Percentiles rank a stretch among this genome's conserved stretches.
Evolutionary conservation across 2,113 vertebrate genomes (phyloP).

Genomic region (Anthoscopus minutus): DNA sequence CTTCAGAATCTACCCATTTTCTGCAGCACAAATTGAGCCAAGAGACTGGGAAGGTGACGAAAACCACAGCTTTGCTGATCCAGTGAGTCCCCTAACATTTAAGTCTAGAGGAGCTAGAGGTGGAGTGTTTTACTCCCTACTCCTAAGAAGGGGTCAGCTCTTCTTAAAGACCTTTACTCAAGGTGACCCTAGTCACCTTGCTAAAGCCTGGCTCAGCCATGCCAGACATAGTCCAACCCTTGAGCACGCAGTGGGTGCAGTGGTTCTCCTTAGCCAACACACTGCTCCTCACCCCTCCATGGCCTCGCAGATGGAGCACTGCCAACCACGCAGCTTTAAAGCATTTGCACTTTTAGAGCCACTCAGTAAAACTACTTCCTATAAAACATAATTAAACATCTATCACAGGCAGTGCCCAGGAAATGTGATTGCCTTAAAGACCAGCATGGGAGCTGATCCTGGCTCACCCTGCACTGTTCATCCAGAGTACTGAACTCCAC

Average conservation of each 20-base stretch:
- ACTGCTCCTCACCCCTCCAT: fast-evolving
- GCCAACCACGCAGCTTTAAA: not conserved
- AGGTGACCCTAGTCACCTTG: not conserved
- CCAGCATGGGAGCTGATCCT: not conserved
- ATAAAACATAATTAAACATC: not conserved
- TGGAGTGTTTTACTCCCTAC: not conserved
- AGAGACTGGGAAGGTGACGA: not conserved
- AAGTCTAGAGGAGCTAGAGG: not conserved
- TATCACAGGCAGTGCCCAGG: not conserved
- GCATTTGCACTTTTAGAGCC: not conserved
- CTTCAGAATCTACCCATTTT: not conserved
- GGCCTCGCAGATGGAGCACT: not conserved
- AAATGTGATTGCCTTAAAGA: not conserved
- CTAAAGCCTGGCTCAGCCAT: not conserved
- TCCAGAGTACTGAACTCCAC: not conserved
- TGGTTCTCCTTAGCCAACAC: not conserved
- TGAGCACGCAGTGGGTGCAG: not conserved
- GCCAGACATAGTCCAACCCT: not conserved
- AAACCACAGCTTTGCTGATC: not conserved
- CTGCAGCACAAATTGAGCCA: not conserved
- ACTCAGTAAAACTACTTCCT: not conserved
- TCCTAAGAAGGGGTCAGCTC: not conserved
- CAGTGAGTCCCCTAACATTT: not conserved
- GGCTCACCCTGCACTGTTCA: not conserved
- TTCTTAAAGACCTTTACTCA: not conserved